Evolutionary conservation across 1,140 invertebrate species (phyloP), one percentile per base, ranked within the genome.

Genomic region (Saccostrea cuccullata): DNA sequence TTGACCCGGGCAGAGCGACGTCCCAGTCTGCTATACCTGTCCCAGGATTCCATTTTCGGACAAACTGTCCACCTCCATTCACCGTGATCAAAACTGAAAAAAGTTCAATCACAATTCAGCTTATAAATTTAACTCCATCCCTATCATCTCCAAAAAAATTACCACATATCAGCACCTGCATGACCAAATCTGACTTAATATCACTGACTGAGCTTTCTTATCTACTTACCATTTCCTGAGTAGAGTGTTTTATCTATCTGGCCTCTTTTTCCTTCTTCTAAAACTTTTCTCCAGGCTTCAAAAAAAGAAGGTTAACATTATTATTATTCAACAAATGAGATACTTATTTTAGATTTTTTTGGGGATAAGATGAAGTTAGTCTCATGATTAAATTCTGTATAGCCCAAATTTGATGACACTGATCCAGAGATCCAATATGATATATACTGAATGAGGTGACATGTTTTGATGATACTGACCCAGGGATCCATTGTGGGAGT

Each of bases 1-100:
- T 56, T 20, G 84, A 36, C 60, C 58, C 58, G 13, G 90, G 89
- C 73, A 96, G 91, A 70, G 94, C 93, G 95, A 96, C 96, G 93
- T 96, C 96, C 89, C 95, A 95, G 15, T 95, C 73, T 88, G 96
- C 94, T 88, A 96, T 94, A 90, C 97, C 97, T 91, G 96, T 96
- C 20, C 96, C 96, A 20, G 96, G 94, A 93, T 97, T 96, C 97
- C 97, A 98, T 47, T 96, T 97, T 87, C 98, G 95, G 15, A 98
- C 96, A 86, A 97, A 97, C 5, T 96, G 96, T 89, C 97, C 97
- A 89, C 96, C 95, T 20, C 97, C 97, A 86, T 96, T 97, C 0
- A 98, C 96, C 0, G 97, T 97, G 26, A 97, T 86, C n/a, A 94
- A 86, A 82, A 67, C 92, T 93, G 85, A 58, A 47, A 87, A 89